These are phyloP conservation scores for Sarcophilus harrisii DNA, from an alignment of 2,797 vertebrate species.

Conservation along the genomic window DNA sequence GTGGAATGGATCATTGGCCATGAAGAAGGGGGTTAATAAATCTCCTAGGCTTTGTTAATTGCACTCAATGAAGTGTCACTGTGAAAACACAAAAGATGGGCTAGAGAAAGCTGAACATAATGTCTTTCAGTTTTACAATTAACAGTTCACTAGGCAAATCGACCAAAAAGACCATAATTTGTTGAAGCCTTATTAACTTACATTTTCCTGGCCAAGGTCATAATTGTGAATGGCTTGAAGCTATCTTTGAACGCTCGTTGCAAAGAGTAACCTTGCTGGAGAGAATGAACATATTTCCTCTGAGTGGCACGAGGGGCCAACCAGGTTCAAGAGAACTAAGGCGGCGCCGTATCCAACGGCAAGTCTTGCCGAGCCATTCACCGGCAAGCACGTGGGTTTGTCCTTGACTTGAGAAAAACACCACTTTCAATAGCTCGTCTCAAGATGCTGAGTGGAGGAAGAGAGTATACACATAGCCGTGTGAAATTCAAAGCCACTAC, in stretches of 20 bases:
- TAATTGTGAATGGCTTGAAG: conserved; percentile 89
- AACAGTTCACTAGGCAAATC: conserved; percentile 93
- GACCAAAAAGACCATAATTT: conserved; percentile 92
- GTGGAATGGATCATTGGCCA: conserved; percentile 93
- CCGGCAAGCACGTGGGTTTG: conserved; percentile 25
- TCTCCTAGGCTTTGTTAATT: conserved; percentile 94
- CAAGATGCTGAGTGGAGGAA: conserved; percentile 20
- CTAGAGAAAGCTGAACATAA: conserved; percentile 91
- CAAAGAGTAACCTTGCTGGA: conserved; percentile 82
- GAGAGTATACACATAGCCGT: not conserved
- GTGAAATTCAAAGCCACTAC: conserved; percentile 47
- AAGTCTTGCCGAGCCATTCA: conserved; percentile 59
- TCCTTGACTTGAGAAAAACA: conserved; percentile 50
- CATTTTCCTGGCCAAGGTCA: conserved; percentile 90
- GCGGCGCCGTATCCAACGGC: conserved; percentile 63
- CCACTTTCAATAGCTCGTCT: conserved; percentile 37
- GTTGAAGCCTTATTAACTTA: conserved; percentile 93
- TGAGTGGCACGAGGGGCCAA: conserved; percentile 67
- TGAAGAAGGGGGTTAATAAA: conserved; percentile 93
- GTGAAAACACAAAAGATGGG: conserved; percentile 94
- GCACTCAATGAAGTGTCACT: conserved; percentile 93
- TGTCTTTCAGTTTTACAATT: conserved; percentile 94
- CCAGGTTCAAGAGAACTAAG: conserved; percentile 81
- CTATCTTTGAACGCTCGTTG: conserved; percentile 86
- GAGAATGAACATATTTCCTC: conserved; percentile 80